phyloP scores from a whole-genome alignment of 2,113 vertebrate genomes.

The Prietella phreatophila region DNA sequence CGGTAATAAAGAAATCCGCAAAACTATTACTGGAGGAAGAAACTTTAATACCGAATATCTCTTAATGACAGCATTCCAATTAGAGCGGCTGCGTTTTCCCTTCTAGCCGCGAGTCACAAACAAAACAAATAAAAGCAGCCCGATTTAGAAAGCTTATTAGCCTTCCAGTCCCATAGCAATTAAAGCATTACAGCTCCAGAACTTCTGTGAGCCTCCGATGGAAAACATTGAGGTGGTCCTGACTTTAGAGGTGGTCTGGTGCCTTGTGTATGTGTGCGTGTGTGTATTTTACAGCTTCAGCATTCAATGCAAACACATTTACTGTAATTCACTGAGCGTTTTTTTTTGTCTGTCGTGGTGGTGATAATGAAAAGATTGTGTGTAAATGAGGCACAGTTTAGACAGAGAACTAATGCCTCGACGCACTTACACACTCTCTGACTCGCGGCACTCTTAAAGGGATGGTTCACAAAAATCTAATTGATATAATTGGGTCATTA shows the following conservation, averaged over 20 bases:
- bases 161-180: constrained; percentile 79
- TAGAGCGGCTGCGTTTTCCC: constrained; percentile 77
- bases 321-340: constrained; percentile 53
- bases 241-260: constrained; percentile 75
- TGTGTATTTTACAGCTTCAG: constrained; percentile 37
- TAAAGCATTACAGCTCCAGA: constrained; percentile 78
- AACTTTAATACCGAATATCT: constrained; percentile 77
- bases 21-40: constrained; percentile 68
- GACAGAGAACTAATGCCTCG: background rate
- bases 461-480: background rate
- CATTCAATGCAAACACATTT: constrained; percentile 47
- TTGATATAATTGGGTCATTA: constrained; percentile 14
- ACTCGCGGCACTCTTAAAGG: constrained; percentile 2
- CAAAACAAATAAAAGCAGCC: constrained; percentile 80
- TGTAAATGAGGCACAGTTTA: constrained; percentile 28
- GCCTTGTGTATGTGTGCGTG: constrained; percentile 46
- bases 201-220: constrained; percentile 73
- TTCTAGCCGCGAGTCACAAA: constrained; percentile 73
- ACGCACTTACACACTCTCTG: background rate
- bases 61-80: constrained; percentile 78
- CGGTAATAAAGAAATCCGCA: constrained; percentile 54
- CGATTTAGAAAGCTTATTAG: constrained; percentile 82
- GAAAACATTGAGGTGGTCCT: constrained; percentile 78
- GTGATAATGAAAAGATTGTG: constrained; percentile 43
- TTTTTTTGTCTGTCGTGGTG: constrained; percentile 45